These are phyloP conservation scores for Ophion ventricosus DNA, from an alignment of 2,888 invertebrate species.

Conservation along the genomic window DNA sequence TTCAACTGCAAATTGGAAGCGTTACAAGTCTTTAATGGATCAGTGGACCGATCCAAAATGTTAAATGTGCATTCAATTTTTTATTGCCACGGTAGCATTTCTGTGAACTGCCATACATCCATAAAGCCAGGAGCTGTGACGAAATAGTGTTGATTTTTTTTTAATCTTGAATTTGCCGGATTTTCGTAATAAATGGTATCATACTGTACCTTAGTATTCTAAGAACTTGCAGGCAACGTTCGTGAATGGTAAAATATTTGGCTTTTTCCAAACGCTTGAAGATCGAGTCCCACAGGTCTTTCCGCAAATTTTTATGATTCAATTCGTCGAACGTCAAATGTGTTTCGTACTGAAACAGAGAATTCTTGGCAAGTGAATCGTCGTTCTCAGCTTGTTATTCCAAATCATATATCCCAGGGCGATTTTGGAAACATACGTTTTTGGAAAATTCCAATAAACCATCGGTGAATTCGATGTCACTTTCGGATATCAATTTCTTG, in stretches of 20 bases:
- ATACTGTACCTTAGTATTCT: conserved; percentile 87
- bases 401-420: neutral
- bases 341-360: conserved; percentile 84
- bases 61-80: no score
- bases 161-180: no score
- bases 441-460: conserved; percentile 81
- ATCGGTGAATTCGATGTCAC: conserved; percentile 73
- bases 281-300: conserved; percentile 86
- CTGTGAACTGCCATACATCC: no score
- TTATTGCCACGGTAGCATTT: no score
- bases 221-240: conserved; percentile 86
- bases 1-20: no score
- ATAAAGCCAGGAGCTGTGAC: no score
- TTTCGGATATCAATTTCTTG: conserved; percentile 73
- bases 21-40: no score
- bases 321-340: conserved; percentile 87
- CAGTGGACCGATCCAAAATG: no score
- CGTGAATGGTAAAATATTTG: conserved; percentile 83
- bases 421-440: conserved; percentile 79
- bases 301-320: conserved; percentile 84
- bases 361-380: conserved; percentile 28
- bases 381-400: neutral
- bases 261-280: conserved; percentile 86
- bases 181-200: neutral
- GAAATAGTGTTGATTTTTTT: no score